phyloP scores from a whole-genome alignment of 2,888 invertebrate species.

The Ganaspis brasiliensis region DNA sequence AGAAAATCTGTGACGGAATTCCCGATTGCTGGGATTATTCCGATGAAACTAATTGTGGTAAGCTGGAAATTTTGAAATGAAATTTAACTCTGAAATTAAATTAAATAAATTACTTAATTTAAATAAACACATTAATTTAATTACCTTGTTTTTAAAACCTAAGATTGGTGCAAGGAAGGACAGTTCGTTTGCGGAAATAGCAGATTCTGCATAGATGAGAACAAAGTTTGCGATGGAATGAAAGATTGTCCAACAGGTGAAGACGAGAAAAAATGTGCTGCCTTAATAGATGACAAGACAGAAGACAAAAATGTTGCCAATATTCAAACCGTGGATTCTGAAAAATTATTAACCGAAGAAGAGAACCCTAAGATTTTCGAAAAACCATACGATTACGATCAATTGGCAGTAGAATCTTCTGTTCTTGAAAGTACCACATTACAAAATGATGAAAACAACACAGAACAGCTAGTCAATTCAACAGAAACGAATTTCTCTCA shows the following conservation, averaged over 20 bases:
- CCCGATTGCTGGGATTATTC: constrained; percentile 91
- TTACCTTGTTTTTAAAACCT: too few relatives aligned
- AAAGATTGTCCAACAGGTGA: constrained; percentile 88
- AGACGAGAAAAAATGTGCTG: constrained; percentile 88
- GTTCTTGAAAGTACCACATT: constrained; percentile 70
- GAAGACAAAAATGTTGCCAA: neutral
- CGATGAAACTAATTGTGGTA: constrained; percentile 90
- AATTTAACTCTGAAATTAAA: neutral
- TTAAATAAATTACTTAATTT: too few relatives aligned
- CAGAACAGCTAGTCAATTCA: constrained; percentile 49
- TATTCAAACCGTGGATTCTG: neutral
- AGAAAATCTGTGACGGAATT: constrained; percentile 90
- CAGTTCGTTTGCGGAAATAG: constrained; percentile 90
- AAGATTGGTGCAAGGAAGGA: constrained; percentile 88
- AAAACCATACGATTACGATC: constrained; percentile 57
- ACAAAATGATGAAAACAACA: constrained; percentile 53
- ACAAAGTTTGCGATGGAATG: constrained; percentile 86
- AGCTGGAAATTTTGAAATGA: constrained; percentile 50
- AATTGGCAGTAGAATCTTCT: constrained; percentile 69
- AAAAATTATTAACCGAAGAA: constrained; percentile 16
- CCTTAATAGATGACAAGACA: constrained; percentile 74
- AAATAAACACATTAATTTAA: too few relatives aligned
- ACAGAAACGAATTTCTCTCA: constrained; percentile 36
- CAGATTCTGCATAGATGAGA: constrained; percentile 85
- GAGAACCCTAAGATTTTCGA: constrained; percentile 37